phyloP scores from a whole-genome alignment of 2,797 vertebrate genomes.

The Premnoplex brunnescens region DNA sequence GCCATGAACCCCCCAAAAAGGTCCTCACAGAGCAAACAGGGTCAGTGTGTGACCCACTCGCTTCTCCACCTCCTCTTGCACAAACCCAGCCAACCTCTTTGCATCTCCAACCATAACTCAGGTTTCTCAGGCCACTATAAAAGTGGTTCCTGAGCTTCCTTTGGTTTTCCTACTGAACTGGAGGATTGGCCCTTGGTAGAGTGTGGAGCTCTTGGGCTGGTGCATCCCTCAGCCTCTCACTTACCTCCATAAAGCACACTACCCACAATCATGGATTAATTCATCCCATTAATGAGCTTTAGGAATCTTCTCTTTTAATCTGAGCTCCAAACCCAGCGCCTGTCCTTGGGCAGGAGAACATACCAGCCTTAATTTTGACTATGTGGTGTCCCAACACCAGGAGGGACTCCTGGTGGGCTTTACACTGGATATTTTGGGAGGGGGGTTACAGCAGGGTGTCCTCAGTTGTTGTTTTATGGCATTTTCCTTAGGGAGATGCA shows the following conservation, averaged over 20 bases:
- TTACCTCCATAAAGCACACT: fast-evolving
- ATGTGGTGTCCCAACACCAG: neutral
- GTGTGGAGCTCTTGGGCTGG: neutral
- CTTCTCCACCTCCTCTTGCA: neutral
- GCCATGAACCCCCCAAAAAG: neutral
- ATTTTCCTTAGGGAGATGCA: neutral
- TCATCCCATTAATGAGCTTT: neutral
- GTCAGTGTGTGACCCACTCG: fast-evolving
- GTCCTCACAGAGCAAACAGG: neutral
- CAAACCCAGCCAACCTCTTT: neutral
- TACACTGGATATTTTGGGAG: neutral
- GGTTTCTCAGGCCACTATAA: neutral
- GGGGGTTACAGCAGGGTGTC: neutral
- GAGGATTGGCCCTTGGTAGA: neutral
- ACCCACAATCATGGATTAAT: fast-evolving
- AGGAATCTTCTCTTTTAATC: neutral
- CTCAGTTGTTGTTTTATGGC: neutral
- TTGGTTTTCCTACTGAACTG: neutral
- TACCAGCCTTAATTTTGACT: neutral
- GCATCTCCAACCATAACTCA: neutral
- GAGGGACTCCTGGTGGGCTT: neutral
- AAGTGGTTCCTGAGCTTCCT: neutral
- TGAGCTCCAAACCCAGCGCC: neutral
- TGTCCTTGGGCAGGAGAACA: neutral
- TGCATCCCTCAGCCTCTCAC: neutral